Conservation (phyloP, 2,113 vertebrate genomes). For the Rhinopithecus roxellana region DNA sequence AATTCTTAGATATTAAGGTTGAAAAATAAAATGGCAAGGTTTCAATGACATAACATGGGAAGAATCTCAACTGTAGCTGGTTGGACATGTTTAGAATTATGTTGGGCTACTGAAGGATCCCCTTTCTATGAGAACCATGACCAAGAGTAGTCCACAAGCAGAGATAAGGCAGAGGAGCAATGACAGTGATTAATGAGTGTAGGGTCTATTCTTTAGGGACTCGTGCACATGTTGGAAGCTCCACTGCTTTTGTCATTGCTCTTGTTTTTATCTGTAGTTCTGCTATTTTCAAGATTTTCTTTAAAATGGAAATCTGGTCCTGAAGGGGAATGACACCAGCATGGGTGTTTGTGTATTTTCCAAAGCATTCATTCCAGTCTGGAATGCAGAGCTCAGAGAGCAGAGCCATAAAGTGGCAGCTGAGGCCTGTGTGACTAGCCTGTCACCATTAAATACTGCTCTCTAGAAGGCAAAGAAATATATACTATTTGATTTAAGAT, state of each 20-base stretch:
- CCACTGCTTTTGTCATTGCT: background rate
- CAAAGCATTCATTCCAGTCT: background rate
- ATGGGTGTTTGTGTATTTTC: background rate
- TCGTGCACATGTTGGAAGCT: background rate
- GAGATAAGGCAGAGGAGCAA: conserved; percentile 39
- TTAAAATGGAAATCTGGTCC: conserved; percentile 29
- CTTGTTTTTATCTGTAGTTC: background rate
- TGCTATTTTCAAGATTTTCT: background rate
- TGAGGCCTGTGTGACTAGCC: background rate
- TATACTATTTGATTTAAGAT: conserved; percentile 60
- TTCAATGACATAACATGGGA: background rate
- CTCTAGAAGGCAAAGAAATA: conserved; percentile 61
- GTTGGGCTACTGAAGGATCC: background rate
- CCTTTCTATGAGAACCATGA: background rate
- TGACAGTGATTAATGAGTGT: background rate
- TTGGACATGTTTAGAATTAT: conserved; percentile 16
- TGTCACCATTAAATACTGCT: background rate
- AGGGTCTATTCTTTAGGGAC: background rate
- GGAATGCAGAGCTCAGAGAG: conserved; percentile 16
- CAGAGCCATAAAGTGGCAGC: background rate
- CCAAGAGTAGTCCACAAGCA: background rate
- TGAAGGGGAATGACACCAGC: background rate
- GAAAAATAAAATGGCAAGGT: background rate
- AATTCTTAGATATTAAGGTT: background rate
- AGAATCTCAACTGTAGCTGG: background rate